phyloP scores from a whole-genome alignment of 1,140 invertebrate species.

The Epicauta chinensis region DNA sequence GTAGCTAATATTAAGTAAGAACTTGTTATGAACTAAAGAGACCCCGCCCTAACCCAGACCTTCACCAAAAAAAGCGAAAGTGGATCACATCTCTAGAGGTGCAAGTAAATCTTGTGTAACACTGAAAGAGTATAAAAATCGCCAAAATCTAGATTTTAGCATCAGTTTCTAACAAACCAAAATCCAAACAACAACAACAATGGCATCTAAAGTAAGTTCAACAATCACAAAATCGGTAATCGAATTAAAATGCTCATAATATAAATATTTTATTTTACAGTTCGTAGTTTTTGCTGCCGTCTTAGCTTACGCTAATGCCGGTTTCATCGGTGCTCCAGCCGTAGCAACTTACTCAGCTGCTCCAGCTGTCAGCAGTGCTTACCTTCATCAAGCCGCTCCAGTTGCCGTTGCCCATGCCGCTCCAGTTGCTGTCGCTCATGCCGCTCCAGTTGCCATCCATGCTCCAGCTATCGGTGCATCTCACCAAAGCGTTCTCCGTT shows the following conservation, averaged over 20 bases:
- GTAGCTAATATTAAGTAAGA: no score
- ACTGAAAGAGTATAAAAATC: conserved; percentile 10
- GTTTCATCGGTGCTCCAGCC: conserved; percentile 23
- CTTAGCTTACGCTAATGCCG: conserved; percentile 27
- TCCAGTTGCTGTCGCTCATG: conserved; percentile 40
- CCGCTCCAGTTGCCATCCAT: conserved; percentile 42
- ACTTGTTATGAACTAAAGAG: neutral
- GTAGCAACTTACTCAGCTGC: conserved; percentile 24
- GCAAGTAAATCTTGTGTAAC: neutral
- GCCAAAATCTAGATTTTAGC: conserved; percentile 6
- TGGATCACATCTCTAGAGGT: conserved; percentile 22
- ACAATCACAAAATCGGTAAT: neutral
- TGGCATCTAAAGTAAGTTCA: conserved; percentile 29
- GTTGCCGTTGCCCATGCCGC: conserved; percentile 28
- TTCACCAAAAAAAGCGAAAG: conserved; percentile 30
- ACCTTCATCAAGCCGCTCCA: conserved; percentile 23
- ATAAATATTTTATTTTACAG: conserved; percentile 18
- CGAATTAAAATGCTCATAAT: neutral
- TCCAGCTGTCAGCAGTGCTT: conserved; percentile 14
- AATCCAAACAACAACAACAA: conserved; percentile 11
- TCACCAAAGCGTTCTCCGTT: conserved; percentile 51
- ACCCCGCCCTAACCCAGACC: conserved; percentile 35
- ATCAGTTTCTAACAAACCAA: conserved; percentile 19
- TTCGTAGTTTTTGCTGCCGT: conserved; percentile 29
- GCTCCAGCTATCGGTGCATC: conserved; percentile 47